phyloP scores from a whole-genome alignment of 2,888 invertebrate genomes.

The Drosophila eohydei region DNA sequence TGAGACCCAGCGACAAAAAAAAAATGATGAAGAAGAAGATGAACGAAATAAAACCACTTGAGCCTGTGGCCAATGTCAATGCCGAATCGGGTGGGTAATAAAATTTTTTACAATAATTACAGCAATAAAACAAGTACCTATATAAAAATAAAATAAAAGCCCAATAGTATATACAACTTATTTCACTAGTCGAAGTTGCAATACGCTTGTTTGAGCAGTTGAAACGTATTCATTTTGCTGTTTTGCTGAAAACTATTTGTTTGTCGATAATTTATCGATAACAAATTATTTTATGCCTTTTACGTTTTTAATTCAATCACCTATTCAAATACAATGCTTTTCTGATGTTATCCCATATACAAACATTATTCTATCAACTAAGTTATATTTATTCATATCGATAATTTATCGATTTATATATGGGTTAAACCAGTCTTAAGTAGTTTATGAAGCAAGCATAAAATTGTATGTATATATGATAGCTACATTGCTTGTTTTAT shows the following conservation, averaged over 20 bases:
- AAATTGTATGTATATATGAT: too few relatives aligned
- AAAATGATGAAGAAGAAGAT: slow-evolving; percentile 11
- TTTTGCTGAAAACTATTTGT: not conserved
- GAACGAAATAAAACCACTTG: slow-evolving; percentile 7
- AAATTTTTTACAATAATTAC: slow-evolving; percentile 77
- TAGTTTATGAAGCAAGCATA: too few relatives aligned
- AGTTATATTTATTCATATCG: not conserved
- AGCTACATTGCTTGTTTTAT: too few relatives aligned
- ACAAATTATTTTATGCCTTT: not conserved
- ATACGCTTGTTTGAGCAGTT: slow-evolving; percentile 23
- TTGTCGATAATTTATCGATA: not conserved
- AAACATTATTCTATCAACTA: too few relatives aligned
- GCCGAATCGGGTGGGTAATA: slow-evolving; percentile 52
- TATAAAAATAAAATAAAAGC: slow-evolving; percentile 29
- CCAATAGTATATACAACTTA: slow-evolving; percentile 21
- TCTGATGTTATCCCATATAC: not conserved
- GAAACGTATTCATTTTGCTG: too few relatives aligned
- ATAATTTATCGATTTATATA: not conserved
- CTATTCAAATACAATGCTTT: not conserved
- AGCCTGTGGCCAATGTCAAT: slow-evolving; percentile 73
- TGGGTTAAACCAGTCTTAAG: too few relatives aligned
- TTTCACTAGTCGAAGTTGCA: slow-evolving; percentile 10
- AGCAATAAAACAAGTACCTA: slow-evolving; percentile 65
- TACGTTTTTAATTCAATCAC: not conserved
- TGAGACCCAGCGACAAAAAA: slow-evolving; percentile 55